Conservation (phyloP, 2,113 vertebrate species). For the Apteryx owenii region DNA sequence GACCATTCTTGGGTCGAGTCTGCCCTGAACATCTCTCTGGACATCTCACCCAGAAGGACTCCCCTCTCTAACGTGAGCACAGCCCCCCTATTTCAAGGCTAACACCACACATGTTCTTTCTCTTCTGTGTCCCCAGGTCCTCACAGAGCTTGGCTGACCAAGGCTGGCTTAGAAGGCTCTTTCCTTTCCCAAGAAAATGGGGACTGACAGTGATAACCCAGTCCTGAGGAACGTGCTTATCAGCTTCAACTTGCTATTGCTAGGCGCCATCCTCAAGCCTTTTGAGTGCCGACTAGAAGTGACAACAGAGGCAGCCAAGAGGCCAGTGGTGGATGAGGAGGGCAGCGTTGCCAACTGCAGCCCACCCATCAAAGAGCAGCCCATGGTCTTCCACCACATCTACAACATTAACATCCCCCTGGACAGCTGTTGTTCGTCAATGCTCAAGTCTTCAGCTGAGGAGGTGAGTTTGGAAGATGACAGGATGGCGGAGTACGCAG, state of each 20-base stretch:
- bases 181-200: conserved; percentile 70
- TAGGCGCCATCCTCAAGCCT: conserved; percentile 72
- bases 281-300: conserved; percentile 77
- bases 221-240: conserved; percentile 77
- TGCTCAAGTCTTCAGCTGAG: conserved; percentile 80
- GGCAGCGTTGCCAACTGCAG: conserved; percentile 79
- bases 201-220: conserved; percentile 69
- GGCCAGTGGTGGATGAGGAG: conserved; percentile 72
- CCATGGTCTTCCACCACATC: conserved; percentile 94
- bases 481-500: conserved; percentile 81
- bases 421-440: conserved; percentile 89
- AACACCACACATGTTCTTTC: neutral
- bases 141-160: neutral
- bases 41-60: neutral
- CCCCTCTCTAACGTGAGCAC: neutral
- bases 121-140: conserved; percentile 49
- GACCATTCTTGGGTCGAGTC: rapidly evolving
- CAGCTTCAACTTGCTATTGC: conserved; percentile 77
- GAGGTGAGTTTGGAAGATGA: conserved; percentile 79
- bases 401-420: conserved; percentile 95
- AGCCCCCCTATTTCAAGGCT: neutral
- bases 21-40: neutral
- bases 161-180: conserved; percentile 31
- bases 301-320: conserved; percentile 70
- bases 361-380: conserved; percentile 79